phyloP scores from a whole-genome alignment of 2,888 invertebrate genomes.

The Diachrysia chrysitis region DNA sequence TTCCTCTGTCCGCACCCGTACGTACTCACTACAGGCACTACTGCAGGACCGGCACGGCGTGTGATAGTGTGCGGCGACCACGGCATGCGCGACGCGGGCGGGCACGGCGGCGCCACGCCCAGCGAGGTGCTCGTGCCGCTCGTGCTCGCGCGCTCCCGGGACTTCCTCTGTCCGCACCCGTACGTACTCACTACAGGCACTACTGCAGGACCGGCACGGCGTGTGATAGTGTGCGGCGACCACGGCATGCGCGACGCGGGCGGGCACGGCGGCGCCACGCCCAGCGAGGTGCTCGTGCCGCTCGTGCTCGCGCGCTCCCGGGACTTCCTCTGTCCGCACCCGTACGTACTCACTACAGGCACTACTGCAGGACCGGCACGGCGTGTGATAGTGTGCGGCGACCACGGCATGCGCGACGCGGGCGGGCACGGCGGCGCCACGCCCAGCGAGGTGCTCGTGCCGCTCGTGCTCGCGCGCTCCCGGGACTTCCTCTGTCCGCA shows the following conservation, averaged over 20 bases:
- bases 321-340: constrained; percentile 84
- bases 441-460: constrained; percentile 94
- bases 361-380: constrained; percentile 72
- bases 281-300: constrained; percentile 95
- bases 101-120: constrained; percentile 97
- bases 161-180: constrained; percentile 84
- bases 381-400: constrained; percentile 94
- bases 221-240: constrained; percentile 96
- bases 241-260: constrained; percentile 99
- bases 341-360: constrained; percentile 67
- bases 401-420: constrained; percentile 98
- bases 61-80: constrained; percentile 97
- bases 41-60: constrained; percentile 81
- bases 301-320: constrained; percentile 90
- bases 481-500: constrained; percentile 84
- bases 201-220: constrained; percentile 74
- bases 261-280: constrained; percentile 97
- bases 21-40: constrained; percentile 53
- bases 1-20: constrained; percentile 84
- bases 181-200: constrained; percentile 61
- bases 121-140: constrained; percentile 96
- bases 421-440: constrained; percentile 99
- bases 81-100: constrained; percentile 98
- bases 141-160: constrained; percentile 88
- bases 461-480: constrained; percentile 91